These are phyloP conservation scores for Hydropsyche betteni DNA, from an alignment of 2,888 invertebrate genomes.

Conservation along the genomic window DNA sequence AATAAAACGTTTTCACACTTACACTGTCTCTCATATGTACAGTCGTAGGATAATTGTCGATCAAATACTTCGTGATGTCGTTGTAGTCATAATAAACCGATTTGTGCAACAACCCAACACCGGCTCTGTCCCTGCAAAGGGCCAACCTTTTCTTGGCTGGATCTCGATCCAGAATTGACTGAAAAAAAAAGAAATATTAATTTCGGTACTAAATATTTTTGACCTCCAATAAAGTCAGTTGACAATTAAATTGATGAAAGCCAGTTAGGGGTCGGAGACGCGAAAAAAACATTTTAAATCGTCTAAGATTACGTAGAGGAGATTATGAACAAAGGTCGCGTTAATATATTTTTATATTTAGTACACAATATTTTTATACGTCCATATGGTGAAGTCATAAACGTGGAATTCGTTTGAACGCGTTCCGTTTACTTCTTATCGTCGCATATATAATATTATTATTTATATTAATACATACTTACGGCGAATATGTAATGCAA, in stretches of 20 bases:
- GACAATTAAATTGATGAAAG: not conserved
- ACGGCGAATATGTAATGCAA: no score
- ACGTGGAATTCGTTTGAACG: no score
- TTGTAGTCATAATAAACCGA: conserved; percentile 79
- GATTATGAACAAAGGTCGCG: no score
- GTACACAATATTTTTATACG: no score
- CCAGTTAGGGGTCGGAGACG: no score
- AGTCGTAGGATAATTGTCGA: conserved; percentile 72
- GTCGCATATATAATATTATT: no score
- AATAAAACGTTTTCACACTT: conserved; percentile 55
- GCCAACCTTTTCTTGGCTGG: conserved; percentile 65
- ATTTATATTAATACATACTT: no score
- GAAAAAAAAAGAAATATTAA: conserved; percentile 36
- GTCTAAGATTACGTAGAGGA: no score
- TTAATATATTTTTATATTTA: no score
- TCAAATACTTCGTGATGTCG: conserved; percentile 77
- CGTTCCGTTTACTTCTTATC: no score
- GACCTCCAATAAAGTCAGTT: not conserved
- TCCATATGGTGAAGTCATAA: no score
- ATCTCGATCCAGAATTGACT: conserved; percentile 61
- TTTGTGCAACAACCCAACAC: conserved; percentile 80
- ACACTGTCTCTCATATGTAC: conserved; percentile 77
- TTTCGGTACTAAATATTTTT: not conserved
- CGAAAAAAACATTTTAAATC: no score
- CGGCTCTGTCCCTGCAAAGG: conserved; percentile 73